A percentile compares a stretch with the other conserved stretches of the same genome.
phyloP scores from a whole-genome alignment of 2,797 vertebrate species.

The Acanthis flammea region DNA sequence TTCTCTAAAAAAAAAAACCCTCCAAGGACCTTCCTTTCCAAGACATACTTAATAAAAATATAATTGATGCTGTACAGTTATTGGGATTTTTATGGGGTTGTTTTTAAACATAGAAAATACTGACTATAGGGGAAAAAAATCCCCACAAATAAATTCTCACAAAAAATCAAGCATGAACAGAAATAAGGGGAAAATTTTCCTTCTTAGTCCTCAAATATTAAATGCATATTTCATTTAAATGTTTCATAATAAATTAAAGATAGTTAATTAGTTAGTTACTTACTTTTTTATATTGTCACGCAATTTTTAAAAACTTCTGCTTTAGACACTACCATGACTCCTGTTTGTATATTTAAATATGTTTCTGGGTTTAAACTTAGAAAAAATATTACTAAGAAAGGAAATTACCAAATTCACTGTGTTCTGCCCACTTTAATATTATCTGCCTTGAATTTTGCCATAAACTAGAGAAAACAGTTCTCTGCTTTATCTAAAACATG shows the following conservation, averaged over 20 bases:
- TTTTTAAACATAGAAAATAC: background rate
- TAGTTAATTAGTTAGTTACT: too few relatives aligned
- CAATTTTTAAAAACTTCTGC: background rate
- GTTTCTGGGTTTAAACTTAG: background rate
- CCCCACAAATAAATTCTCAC: accelerated
- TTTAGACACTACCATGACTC: background rate
- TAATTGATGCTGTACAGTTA: background rate
- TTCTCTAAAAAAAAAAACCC: accelerated
- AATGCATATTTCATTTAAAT: background rate
- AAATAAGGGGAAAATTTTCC: background rate
- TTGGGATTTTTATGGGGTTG: background rate
- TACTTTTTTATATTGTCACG: accelerated
- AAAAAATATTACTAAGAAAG: background rate
- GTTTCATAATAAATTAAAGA: background rate
- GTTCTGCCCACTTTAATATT: background rate
- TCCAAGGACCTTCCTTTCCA: background rate
- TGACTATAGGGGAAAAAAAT: background rate
- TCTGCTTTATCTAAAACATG: background rate
- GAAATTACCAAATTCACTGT: background rate
- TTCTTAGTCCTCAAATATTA: background rate
- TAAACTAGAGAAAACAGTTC: background rate
- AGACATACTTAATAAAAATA: background rate
- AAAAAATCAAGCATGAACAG: background rate
- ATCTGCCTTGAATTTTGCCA: background rate
- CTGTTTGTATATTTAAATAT: background rate